Evolutionary conservation across 2,888 invertebrate genomes (phyloP).

Genomic region (Resseliella maxima): DNA sequence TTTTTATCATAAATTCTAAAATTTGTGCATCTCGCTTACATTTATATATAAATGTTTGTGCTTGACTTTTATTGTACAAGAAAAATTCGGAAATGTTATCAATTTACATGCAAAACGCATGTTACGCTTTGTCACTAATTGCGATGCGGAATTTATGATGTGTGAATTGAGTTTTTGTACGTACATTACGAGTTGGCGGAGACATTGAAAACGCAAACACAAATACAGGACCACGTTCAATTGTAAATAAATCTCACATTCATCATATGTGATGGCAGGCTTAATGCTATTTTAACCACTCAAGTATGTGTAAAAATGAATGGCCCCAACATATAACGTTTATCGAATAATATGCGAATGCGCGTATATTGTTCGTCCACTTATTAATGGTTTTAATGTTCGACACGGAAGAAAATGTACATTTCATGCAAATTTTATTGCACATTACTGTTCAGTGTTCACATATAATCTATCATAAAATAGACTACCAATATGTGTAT

Average conservation of each 20-base stretch:
- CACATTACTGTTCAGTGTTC: not conserved
- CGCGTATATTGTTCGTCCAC: not conserved
- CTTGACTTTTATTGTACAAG: not conserved
- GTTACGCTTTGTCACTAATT: constrained; percentile 56
- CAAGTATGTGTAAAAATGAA: constrained; percentile 51
- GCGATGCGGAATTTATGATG: constrained; percentile 57
- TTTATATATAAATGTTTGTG: not conserved
- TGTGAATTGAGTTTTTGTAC: constrained; percentile 54
- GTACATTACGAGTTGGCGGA: not conserved
- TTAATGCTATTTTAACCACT: constrained; percentile 53
- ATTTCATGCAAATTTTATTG: constrained; percentile 52
- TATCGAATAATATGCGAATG: not conserved
- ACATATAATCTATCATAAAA: not conserved
- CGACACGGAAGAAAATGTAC: constrained; percentile 20
- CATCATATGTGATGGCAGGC: constrained; percentile 34
- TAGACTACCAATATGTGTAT: not conserved
- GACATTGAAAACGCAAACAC: not conserved
- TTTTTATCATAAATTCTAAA: not conserved
- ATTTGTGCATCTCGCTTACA: not conserved
- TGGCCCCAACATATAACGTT: not conserved
- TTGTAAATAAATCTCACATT: constrained; percentile 41
- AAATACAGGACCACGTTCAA: not conserved
- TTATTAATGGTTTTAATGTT: constrained; percentile 38
- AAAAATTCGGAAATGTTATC: constrained; percentile 48
- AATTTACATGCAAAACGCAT: constrained; percentile 56